Evolutionary conservation across 2,113 vertebrate species (phyloP).

Genomic region (Poeciliopsis retropinna): DNA sequence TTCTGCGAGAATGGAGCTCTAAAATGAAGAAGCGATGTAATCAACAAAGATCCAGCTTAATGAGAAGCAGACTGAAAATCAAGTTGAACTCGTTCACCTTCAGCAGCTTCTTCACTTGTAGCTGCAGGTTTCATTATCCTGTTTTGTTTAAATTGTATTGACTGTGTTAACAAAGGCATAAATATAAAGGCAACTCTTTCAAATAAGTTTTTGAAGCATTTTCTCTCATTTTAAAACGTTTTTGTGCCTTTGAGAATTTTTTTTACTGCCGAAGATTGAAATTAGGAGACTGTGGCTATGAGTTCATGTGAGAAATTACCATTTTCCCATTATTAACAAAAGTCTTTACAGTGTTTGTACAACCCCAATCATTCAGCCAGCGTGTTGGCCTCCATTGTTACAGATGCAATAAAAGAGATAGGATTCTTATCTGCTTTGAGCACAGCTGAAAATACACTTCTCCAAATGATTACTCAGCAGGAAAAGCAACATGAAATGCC

Average conservation of each 20-base stretch:
- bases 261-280: background rate
- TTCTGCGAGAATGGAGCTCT: no score
- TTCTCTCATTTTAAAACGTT: background rate
- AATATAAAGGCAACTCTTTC: no score
- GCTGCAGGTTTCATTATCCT: no score
- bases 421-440: slow-evolving; percentile 15
- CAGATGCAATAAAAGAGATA: background rate
- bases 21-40: no score
- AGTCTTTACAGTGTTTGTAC: background rate
- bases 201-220: no score
- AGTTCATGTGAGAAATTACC: background rate
- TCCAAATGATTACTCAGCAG: slow-evolving; percentile 5
- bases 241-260: background rate
- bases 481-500: background rate
- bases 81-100: no score
- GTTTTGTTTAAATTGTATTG: no score
- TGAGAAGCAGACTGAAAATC: no score
- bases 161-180: no score
- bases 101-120: no score
- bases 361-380: background rate
- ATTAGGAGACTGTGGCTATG: background rate
- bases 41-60: no score
- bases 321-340: background rate
- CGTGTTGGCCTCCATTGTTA: background rate
- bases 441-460: background rate